A percentile compares a stretch with the other conserved stretches of the same genome.
Conservation (phyloP, 2,797 vertebrate genomes). For the Otolemur crassicaudatus region DNA sequence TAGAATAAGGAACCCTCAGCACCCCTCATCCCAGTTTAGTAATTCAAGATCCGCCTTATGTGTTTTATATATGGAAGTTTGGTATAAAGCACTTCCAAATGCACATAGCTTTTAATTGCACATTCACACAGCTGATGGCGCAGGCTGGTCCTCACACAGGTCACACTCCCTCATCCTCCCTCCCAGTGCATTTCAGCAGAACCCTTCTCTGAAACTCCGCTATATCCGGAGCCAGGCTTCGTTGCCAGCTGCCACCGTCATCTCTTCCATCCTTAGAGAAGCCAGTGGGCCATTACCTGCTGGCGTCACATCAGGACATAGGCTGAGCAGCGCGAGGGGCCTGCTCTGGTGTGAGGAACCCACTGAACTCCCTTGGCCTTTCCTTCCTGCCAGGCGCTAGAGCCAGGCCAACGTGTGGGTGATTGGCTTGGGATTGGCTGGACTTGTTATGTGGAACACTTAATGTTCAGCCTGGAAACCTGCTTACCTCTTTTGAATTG, state of each 20-base stretch:
- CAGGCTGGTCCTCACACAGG: fast-evolving
- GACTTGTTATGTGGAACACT: conserved; percentile 64
- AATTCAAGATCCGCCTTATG: no score
- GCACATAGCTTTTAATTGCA: not conserved
- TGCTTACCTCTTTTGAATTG: conserved; percentile 70
- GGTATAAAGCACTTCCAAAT: no score
- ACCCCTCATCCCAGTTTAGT: not conserved
- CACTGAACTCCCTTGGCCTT: not conserved
- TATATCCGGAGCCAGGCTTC: not conserved
- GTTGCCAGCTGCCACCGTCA: not conserved
- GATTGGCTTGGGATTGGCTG: conserved; percentile 9
- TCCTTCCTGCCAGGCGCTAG: not conserved
- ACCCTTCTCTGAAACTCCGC: not conserved
- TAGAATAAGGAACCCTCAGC: not conserved
- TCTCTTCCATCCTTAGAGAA: not conserved
- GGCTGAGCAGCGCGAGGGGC: not conserved
- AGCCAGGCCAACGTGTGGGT: not conserved
- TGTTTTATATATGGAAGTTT: fast-evolving
- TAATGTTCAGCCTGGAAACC: conserved; percentile 60
- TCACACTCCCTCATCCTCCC: fast-evolving
- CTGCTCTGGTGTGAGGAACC: not conserved
- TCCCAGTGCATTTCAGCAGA: fast-evolving
- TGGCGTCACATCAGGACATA: fast-evolving
- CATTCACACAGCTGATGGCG: fast-evolving
- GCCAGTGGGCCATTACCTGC: not conserved